Percentiles rank a stretch among this genome's conserved stretches.
Conservation (phyloP, 2,888 invertebrate species). For the Agapostemon virescens region DNA sequence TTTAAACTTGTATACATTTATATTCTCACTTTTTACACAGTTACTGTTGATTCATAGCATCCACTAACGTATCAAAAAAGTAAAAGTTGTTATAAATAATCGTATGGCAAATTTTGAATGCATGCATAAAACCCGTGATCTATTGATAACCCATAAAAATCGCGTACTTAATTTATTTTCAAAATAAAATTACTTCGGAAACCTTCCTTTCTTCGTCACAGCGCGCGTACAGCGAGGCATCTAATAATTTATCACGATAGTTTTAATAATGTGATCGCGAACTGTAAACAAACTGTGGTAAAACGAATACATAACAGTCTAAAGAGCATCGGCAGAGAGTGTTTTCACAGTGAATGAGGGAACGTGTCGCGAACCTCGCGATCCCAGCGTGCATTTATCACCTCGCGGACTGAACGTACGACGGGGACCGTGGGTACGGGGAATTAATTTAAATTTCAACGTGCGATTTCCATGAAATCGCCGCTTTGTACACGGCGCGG, state of each 20-base stretch:
- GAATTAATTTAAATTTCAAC: constrained; percentile 38
- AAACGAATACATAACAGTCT: neutral
- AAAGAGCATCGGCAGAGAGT: neutral
- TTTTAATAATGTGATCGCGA: neutral
- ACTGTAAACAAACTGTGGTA: neutral
- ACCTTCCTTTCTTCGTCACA: neutral
- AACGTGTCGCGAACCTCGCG: constrained; percentile 9
- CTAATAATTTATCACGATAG: too few relatives aligned
- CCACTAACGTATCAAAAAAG: too few relatives aligned
- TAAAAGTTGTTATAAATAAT: too few relatives aligned
- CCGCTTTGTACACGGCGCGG: constrained; percentile 18
- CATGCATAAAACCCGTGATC: too few relatives aligned
- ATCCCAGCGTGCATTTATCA: constrained; percentile 12
- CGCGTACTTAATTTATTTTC: too few relatives aligned
- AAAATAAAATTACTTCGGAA: too few relatives aligned
- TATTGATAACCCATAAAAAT: too few relatives aligned
- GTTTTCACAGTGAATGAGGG: neutral
- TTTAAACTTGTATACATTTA: too few relatives aligned
- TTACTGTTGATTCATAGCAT: too few relatives aligned
- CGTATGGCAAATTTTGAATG: too few relatives aligned
- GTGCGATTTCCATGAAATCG: constrained; percentile 31
- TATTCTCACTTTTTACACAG: too few relatives aligned
- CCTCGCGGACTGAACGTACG: constrained; percentile 17
- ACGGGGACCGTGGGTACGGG: neutral
- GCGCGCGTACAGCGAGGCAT: too few relatives aligned